Percentiles rank a stretch among this genome's conserved stretches.
These are phyloP conservation scores for Eristalis arbustorum DNA, from an alignment of 2,888 invertebrate genomes.

Conservation along the genomic window DNA sequence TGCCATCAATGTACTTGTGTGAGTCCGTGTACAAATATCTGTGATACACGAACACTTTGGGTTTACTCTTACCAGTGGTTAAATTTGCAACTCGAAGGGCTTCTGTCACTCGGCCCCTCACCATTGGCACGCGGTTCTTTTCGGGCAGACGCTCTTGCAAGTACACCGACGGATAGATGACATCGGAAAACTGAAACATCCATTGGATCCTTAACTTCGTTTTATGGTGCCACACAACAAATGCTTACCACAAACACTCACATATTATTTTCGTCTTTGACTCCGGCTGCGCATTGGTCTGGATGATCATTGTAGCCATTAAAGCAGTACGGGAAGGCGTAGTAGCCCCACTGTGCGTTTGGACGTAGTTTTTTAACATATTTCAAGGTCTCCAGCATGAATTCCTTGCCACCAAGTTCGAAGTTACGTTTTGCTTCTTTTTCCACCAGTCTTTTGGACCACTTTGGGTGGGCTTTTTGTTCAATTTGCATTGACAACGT, in stretches of 20 bases:
- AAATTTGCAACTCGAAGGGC: slow-evolving; percentile 41
- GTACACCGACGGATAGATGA: slow-evolving; percentile 55
- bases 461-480: slow-evolving; percentile 39
- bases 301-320: slow-evolving; percentile 25
- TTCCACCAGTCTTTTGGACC: slow-evolving; percentile 46
- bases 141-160: slow-evolving; percentile 37
- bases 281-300: slow-evolving; percentile 43
- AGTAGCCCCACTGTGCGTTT: slow-evolving; percentile 53
- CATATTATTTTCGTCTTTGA: slow-evolving; percentile 52
- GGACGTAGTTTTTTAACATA: slow-evolving; percentile 34
- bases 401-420: slow-evolving; percentile 33
- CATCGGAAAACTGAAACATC: slow-evolving; percentile 58
- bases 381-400: slow-evolving; percentile 49
- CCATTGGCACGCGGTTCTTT: slow-evolving; percentile 35
- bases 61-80: slow-evolving; percentile 17
- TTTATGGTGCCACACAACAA: slow-evolving; percentile 15
- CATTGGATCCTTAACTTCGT: slow-evolving; percentile 61
- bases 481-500: slow-evolving; percentile 55
- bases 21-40: slow-evolving; percentile 60
- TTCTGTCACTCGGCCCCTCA: slow-evolving; percentile 46
- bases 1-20: slow-evolving; percentile 13
- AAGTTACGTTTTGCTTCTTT: slow-evolving; percentile 44
- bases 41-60: slow-evolving; percentile 46
- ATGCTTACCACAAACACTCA: slow-evolving; percentile 40
- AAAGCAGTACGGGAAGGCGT: slow-evolving; percentile 62